These are phyloP conservation scores for Drosophila sp. DNA, from an alignment of 1,140 invertebrate genomes.

Conservation along the genomic window DNA sequence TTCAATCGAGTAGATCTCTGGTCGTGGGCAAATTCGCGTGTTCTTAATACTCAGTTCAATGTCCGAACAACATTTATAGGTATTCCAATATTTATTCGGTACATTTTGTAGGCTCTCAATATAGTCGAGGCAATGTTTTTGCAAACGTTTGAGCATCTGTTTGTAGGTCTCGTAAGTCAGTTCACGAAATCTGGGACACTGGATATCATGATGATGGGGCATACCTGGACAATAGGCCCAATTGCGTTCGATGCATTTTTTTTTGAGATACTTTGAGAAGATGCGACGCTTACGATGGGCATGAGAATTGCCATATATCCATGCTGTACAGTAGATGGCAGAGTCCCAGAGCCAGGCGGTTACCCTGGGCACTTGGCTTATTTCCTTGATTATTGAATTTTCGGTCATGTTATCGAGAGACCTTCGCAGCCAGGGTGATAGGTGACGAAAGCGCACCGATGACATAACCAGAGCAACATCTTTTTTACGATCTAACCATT, in stretches of 20 bases:
- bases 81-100: slow-evolving; percentile 25
- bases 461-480: slow-evolving; percentile 6
- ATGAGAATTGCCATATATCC: neutral
- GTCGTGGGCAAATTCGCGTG: neutral
- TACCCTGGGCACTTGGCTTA: neutral
- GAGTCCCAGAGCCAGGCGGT: slow-evolving; percentile 2
- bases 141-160: slow-evolving; percentile 13
- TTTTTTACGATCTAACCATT: slow-evolving; percentile 24
- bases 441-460: slow-evolving; percentile 14
- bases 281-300: neutral
- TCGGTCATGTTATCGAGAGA: slow-evolving; percentile 20
- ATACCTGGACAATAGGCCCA: slow-evolving; percentile 36
- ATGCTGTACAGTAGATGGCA: neutral
- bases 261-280: neutral
- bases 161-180: slow-evolving; percentile 37
- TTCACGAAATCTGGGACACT: slow-evolving; percentile 16
- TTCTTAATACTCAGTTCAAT: neutral
- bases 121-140: neutral
- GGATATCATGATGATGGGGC: slow-evolving; percentile 39
- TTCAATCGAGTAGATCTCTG: neutral
- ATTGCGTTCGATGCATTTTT: slow-evolving; percentile 18
- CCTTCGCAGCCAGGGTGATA: slow-evolving; percentile 35
- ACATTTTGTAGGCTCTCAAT: slow-evolving; percentile 11
- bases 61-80: slow-evolving; percentile 34
- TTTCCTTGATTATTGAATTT: neutral